phyloP scores from a whole-genome alignment of 2,113 vertebrate species.

The Irena cyanogastra region DNA sequence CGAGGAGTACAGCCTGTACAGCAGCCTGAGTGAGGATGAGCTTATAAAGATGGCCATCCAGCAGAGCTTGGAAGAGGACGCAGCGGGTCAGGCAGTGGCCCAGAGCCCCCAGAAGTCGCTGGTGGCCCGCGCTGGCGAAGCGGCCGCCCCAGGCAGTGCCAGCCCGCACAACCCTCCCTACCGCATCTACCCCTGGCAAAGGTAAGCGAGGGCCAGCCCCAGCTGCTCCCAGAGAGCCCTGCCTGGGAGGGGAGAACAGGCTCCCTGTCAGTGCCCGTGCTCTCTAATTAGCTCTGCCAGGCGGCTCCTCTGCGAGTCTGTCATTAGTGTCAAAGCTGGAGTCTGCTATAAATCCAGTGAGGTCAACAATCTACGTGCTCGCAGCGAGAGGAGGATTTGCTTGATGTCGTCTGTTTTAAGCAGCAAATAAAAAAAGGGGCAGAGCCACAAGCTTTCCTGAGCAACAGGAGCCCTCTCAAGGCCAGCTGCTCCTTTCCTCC shows the following conservation, averaged over 20 bases:
- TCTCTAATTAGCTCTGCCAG: background rate
- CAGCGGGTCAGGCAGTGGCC: background rate
- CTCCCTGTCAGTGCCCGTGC: background rate
- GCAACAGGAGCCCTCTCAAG: background rate
- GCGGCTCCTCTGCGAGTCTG: background rate
- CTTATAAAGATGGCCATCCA: slow-evolving; percentile 90
- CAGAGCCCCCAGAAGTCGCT: slow-evolving; percentile 45
- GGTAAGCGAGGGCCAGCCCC: slow-evolving; percentile 27
- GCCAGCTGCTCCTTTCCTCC: background rate
- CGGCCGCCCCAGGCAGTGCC: background rate
- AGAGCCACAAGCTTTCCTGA: background rate
- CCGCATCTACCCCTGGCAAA: slow-evolving; percentile 68
- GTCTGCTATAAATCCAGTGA: background rate
- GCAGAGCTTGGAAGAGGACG: slow-evolving; percentile 81
- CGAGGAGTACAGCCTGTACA: slow-evolving; percentile 89
- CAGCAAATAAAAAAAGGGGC: background rate
- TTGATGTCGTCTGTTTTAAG: background rate
- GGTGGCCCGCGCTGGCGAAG: background rate
- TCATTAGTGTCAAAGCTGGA: background rate
- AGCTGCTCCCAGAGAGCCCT: background rate
- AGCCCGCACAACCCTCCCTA: slow-evolving; percentile 52
- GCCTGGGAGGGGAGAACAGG: background rate
- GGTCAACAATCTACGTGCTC: background rate
- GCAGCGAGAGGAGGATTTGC: background rate
- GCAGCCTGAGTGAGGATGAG: slow-evolving; percentile 85